Evolutionary conservation across 2,113 vertebrate genomes (phyloP).

Genomic region (Rhinolophus sinicus): DNA sequence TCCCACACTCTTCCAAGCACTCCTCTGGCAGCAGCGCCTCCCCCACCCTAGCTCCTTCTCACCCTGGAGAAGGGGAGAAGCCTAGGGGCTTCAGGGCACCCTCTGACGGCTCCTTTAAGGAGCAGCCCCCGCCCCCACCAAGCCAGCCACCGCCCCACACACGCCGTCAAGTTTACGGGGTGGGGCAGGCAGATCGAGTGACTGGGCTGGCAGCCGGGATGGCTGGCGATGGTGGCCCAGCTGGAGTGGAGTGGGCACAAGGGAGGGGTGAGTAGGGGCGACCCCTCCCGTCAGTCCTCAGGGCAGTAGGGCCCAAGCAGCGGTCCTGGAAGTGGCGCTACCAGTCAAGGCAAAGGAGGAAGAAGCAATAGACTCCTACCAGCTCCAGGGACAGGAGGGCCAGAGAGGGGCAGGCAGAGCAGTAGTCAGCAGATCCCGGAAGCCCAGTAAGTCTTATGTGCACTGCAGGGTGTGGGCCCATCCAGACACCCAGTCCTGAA

Average conservation of each 20-base stretch:
- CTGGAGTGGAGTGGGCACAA: slow-evolving; percentile 20
- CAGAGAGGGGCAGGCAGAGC: neutral
- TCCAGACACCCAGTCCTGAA: neutral
- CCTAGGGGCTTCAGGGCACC: neutral
- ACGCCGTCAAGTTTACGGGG: slow-evolving; percentile 71
- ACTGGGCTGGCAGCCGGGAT: slow-evolving; percentile 68
- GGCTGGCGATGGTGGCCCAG: slow-evolving; percentile 42
- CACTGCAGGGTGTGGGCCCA: neutral
- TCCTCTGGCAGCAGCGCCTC: neutral
- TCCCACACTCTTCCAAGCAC: neutral
- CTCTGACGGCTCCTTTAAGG: slow-evolving; percentile 61
- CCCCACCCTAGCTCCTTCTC: neutral
- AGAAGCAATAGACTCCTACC: neutral
- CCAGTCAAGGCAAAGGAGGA: neutral
- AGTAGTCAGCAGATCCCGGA: neutral
- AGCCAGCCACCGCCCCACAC: slow-evolving; percentile 41
- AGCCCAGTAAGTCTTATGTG: neutral
- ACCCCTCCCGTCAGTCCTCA: neutral
- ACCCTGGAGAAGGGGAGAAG: neutral
- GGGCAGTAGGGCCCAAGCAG: neutral
- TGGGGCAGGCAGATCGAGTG: slow-evolving; percentile 64
- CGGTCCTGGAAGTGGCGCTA: neutral
- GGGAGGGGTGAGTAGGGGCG: neutral
- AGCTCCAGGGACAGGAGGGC: neutral
- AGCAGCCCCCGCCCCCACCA: slow-evolving; percentile 58